Evolutionary conservation across 2,888 invertebrate species (phyloP), one percentile per base, ranked within the genome.

Genomic region (Lithophane leautieri): DNA sequence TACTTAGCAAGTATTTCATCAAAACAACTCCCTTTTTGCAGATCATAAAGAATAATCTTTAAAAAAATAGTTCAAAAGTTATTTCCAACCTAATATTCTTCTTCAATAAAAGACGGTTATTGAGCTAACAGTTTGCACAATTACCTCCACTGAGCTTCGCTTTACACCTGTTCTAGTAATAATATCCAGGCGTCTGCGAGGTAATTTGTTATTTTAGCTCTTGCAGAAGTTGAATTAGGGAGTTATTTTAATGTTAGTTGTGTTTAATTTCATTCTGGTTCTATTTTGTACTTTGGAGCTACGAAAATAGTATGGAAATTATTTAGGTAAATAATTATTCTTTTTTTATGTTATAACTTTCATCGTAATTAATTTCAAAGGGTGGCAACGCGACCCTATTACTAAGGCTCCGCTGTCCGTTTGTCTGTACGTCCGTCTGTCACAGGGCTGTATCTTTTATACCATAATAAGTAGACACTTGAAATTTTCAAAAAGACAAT

Each of bases 121-220:
- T 73, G 83, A 87, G 79, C 69, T 76, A 85, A 85, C 73, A 83
- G 75, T 81, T 78, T 54, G 67, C 50, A 75, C 79, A 86, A 88
- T 89, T 88, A 86, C 87, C 75, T 77, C 60, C 88, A 79, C 79
- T 81, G 87, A 90, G 78, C 81, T 79, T 81, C 86, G 14, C 19
- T 54, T 71, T 42, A 80, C 89, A 90, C 91, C 90, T 90, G 90
- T 47, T 88, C 91, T 91, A 93, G 90, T 87, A 92, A 94, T 94
- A 94, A 94, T 92, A 94, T 84, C 89, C 86, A 71, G 85, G 80
- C 78, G 78, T 83, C 79, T 62, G 73, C 7, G 52, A 79, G 66
- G 87, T 93, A 93, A 93, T 93, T 93, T 93, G 91, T 91, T 93
- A 91, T 91, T 91, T 86, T 83, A 86, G 68, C 60, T 66, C 79